These are phyloP conservation scores for Tachina lurida DNA, from an alignment of 2,888 invertebrate species.

Conservation along the genomic window DNA sequence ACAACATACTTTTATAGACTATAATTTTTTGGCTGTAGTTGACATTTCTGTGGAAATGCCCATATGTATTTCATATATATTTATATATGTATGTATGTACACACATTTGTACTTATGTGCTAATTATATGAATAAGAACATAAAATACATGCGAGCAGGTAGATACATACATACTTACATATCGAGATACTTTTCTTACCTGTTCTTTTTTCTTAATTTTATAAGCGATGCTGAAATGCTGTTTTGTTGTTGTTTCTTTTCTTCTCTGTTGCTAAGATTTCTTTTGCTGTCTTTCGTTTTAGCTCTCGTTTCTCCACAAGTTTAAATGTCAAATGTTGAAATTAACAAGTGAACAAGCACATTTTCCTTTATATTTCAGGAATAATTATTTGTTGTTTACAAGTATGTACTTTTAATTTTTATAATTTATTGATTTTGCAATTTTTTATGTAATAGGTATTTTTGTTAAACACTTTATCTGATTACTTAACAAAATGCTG, in stretches of 20 bases:
- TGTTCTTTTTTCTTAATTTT: neutral
- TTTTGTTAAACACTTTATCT: constrained; percentile 8
- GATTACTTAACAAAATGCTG: neutral
- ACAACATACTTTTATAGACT: too few relatives aligned
- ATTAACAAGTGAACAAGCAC: constrained; percentile 55
- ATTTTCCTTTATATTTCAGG: constrained; percentile 44
- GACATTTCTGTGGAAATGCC: too few relatives aligned
- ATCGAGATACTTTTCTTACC: constrained; percentile 16
- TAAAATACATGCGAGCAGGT: too few relatives aligned
- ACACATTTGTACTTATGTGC: too few relatives aligned
- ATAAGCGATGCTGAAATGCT: constrained; percentile 8
- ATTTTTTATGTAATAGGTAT: constrained; percentile 20
- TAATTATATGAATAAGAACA: too few relatives aligned
- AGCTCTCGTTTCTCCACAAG: constrained; percentile 40
- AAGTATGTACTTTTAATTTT: neutral
- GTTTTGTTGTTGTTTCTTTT: constrained; percentile 14
- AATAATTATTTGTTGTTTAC: constrained; percentile 13
- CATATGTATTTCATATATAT: too few relatives aligned
- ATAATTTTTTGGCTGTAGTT: too few relatives aligned
- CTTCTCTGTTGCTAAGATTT: neutral
- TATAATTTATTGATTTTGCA: constrained; percentile 7
- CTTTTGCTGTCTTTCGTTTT: neutral
- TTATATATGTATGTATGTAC: too few relatives aligned
- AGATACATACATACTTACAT: neutral
- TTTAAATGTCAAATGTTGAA: constrained; percentile 67